Conservation (phyloP, 1,140 invertebrate genomes). For the Drosophila auraria region DNA sequence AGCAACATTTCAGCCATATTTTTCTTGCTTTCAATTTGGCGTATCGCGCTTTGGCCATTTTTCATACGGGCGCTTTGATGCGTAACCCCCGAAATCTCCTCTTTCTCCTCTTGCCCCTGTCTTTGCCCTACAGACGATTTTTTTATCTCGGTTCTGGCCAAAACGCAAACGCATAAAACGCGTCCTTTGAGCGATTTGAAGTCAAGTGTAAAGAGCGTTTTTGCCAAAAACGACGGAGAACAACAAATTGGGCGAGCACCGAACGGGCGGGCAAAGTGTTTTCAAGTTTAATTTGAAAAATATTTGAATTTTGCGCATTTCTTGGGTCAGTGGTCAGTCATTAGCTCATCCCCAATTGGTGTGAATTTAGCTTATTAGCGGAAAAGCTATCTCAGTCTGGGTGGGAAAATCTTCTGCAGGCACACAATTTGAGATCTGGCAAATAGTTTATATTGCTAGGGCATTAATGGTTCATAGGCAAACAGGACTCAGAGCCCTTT, state of each 20-base stretch:
- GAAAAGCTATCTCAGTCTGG: slow-evolving; percentile 29
- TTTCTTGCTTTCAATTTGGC: slow-evolving; percentile 81
- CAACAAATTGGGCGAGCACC: slow-evolving; percentile 38
- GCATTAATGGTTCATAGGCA: slow-evolving; percentile 43
- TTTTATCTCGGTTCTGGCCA: slow-evolving; percentile 40
- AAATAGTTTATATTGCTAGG: slow-evolving; percentile 52
- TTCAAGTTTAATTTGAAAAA: slow-evolving; percentile 81
- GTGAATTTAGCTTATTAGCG: slow-evolving; percentile 49
- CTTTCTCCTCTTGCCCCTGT: not conserved
- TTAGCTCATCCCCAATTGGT: slow-evolving; percentile 45
- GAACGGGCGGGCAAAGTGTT: slow-evolving; percentile 58
- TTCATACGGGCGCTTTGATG: slow-evolving; percentile 79
- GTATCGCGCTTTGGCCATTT: slow-evolving; percentile 79
- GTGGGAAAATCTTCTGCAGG: slow-evolving; percentile 60
- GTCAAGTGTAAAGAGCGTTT: slow-evolving; percentile 82
- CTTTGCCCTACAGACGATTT: slow-evolving; percentile 19
- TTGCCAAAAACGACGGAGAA: slow-evolving; percentile 60
- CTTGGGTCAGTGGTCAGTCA: slow-evolving; percentile 71
- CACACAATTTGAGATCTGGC: slow-evolving; percentile 32
- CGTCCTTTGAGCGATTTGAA: slow-evolving; percentile 83
- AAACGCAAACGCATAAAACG: slow-evolving; percentile 75
- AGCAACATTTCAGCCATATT: slow-evolving; percentile 82
- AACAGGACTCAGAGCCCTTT: slow-evolving; percentile 30
- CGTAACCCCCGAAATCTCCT: slow-evolving; percentile 62
- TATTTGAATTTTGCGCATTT: slow-evolving; percentile 84